Evolutionary conservation across 2,888 invertebrate genomes (phyloP), one percentile per base, ranked within the genome.

Genomic region (Rotaria magnacalcarata): DNA sequence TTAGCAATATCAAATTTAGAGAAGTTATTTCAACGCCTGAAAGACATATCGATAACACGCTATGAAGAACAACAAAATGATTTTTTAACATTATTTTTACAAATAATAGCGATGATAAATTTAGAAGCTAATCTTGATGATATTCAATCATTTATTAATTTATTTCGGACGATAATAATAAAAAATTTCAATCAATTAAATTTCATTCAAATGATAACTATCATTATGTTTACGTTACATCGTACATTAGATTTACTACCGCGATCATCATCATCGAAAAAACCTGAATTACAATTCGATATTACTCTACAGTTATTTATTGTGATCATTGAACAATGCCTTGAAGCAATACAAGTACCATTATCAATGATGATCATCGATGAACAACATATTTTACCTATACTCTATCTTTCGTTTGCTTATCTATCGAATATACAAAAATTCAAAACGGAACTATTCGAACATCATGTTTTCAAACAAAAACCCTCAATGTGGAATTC

Each of bases 1-100:
- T 95, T 94, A 58, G 95, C 95, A 56, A 93, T 94, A 56, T 94
- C 94, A 85, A 96, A 96, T 92, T 92, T 96, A 85, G 93, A 94
- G 85, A 94, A 94, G 89, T 94, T 95, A 75, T 85, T 86, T 56
- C 43, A 50, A 74, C 85, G 85, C 27, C 41, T 86, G 84, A 85
- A 80, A 52, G 86, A 86, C 75, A 56, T 84, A 16, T 75, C 74
- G 50, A 58, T 85, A 54, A 54, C 75, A 27, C 67, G 86, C 21
- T 86, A 86, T 43, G 47, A 58, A 85, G n/a, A 75, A 50, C 74
- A 50, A 85, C 85, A 86, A 58, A 86, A 86, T 58, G 86, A 86
- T 34, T 43, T 86, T 16, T 41, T 86, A n/a, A 75, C 47, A 54
- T 84, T 86, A 47, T 86, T 86, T n/a, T 84, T 86, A 58, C 86